Percentiles rank a stretch among this genome's conserved stretches.
These are phyloP conservation scores for Tipula lateralis DNA, from an alignment of 2,888 invertebrate genomes.

Conservation along the genomic window DNA sequence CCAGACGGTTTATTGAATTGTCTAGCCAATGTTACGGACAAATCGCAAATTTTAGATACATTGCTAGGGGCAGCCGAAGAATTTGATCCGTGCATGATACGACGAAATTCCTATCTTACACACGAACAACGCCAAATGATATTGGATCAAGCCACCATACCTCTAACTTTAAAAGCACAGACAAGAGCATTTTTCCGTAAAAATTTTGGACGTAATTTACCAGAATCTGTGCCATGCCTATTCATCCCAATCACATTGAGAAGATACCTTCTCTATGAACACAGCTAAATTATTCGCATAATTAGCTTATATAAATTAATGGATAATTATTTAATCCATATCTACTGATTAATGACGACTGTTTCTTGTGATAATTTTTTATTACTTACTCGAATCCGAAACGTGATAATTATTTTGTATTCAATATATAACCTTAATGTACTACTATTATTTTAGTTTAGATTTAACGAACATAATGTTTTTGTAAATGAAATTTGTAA, in stretches of 20 bases:
- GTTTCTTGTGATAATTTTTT: slow-evolving; percentile 27
- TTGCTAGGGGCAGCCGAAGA: slow-evolving; percentile 70
- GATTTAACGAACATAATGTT: not conserved
- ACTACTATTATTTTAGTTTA: slow-evolving; percentile 9
- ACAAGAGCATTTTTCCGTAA: slow-evolving; percentile 34
- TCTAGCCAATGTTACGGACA: slow-evolving; percentile 59
- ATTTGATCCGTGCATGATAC: slow-evolving; percentile 75
- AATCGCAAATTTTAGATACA: slow-evolving; percentile 57
- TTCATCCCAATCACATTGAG: slow-evolving; percentile 35
- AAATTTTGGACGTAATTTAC: slow-evolving; percentile 34
- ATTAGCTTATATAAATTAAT: not conserved
- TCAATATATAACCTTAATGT: not conserved
- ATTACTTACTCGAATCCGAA: slow-evolving; percentile 14
- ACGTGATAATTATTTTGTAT: slow-evolving; percentile 29
- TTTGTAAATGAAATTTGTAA: slow-evolving; percentile 24
- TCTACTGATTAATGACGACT: slow-evolving; percentile 21
- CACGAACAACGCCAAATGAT: slow-evolving; percentile 61
- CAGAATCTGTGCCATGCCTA: slow-evolving; percentile 35
- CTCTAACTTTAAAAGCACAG: slow-evolving; percentile 62
- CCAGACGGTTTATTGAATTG: slow-evolving; percentile 78
- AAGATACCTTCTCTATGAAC: slow-evolving; percentile 36
- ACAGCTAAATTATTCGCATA: slow-evolving; percentile 32
- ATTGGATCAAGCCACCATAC: slow-evolving; percentile 61
- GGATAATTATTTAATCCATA: slow-evolving; percentile 1
- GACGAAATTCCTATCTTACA: slow-evolving; percentile 62